A percentile compares a stretch with the other conserved stretches of the same genome.
These are phyloP conservation scores for Bettongia penicillata DNA, from an alignment of 2,113 vertebrate genomes.

Conservation along the genomic window DNA sequence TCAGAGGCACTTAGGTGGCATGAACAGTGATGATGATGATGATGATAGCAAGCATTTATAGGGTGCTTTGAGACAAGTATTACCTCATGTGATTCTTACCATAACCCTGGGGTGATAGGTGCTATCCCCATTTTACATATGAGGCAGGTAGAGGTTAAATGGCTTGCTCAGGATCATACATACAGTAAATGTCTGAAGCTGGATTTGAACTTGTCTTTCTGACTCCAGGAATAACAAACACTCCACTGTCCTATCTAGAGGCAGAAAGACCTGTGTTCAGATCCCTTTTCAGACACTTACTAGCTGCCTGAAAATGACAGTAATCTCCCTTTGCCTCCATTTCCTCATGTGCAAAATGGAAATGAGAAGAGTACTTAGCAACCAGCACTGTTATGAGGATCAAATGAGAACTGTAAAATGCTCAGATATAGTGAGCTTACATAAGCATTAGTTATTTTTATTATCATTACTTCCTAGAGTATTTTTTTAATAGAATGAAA, in stretches of 20 bases:
- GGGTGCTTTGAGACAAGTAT: not conserved
- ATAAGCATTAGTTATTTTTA: too few relatives aligned
- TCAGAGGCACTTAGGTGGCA: not conserved
- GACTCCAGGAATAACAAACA: too few relatives aligned
- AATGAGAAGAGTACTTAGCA: not conserved
- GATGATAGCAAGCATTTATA: not conserved
- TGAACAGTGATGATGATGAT: too few relatives aligned
- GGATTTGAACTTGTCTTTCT: not conserved
- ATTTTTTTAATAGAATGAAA: not conserved
- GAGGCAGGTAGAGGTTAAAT: not conserved
- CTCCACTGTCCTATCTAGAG: not conserved
- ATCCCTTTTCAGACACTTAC: too few relatives aligned
- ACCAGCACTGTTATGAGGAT: not conserved
- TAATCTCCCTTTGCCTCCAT: too few relatives aligned
- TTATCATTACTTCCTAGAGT: too few relatives aligned
- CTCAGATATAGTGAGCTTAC: too few relatives aligned
- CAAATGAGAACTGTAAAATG: not conserved
- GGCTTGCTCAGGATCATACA: not conserved
- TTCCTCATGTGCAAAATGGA: not conserved
- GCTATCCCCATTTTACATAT: not conserved
- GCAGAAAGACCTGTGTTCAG: not conserved
- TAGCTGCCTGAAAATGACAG: not conserved
- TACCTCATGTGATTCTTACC: not conserved
- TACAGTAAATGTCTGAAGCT: not conserved
- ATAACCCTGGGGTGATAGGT: not conserved